Evolutionary conservation across 1,140 invertebrate genomes (phyloP), one percentile per base, ranked within the genome.

Genomic region (Eumeta japonica): DNA sequence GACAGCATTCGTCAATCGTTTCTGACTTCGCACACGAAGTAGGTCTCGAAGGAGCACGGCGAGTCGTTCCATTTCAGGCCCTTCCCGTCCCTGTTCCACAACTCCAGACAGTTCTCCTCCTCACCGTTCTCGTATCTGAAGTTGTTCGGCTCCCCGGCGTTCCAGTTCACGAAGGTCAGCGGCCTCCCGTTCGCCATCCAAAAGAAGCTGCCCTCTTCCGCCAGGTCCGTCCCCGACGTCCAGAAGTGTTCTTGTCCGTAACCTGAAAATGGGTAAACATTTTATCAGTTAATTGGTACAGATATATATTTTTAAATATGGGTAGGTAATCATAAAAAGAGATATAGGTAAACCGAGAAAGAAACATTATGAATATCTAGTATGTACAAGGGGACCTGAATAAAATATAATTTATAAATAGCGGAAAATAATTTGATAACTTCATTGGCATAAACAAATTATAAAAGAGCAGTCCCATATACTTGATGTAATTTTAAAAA

Each of bases 51-150:
- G 39, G 89, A 92, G 64, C 90, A 93, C 0, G 91, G 90, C 1
- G 90, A 90, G 64, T 93, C 91, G 68, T 94, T 93, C 91, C 91
- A 94, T 62, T 92, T 92, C 4, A 93, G 70, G 0, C 90, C 90
- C 72, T 93, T 93, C 31, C 89, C 90, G 54, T 93, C 90, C 44
- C 90, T 79, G 74, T 94, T 92, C 91, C 90, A 94, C 5, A 94
- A 68, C 70, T 93, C 90, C 46, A 94, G 56, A 54, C 90, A 94
- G 62, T 93, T 90, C 62, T 94, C 91, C 58, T 92, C 89, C 71
- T 94, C 90, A 0, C 90, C 90, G 54, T 93, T 93, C 70, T 93
- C 91, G 67, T 94, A 94, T 55, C 88, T 82, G 79, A 91, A 92
- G 75, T 92, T 92, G 68, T 92, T 92, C 0, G 90, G 89, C 58